These are phyloP conservation scores for Phrixothrix hirtus DNA, from an alignment of 2,888 invertebrate genomes.

Conservation along the genomic window DNA sequence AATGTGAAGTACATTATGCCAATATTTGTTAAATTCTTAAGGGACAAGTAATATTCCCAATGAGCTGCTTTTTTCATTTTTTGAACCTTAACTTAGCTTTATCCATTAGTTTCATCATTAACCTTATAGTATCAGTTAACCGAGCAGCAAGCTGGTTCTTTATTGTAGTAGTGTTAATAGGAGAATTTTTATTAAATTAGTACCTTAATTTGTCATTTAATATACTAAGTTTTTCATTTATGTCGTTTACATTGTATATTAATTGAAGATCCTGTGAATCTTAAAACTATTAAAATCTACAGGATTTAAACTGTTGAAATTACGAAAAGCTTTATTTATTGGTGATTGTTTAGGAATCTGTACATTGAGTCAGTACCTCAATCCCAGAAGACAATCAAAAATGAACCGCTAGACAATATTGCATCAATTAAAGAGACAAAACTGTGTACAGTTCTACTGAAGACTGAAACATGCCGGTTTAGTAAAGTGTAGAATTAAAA, in stretches of 20 bases:
- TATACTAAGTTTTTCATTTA: too few relatives aligned
- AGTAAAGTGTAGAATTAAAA: background rate
- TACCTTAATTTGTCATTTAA: too few relatives aligned
- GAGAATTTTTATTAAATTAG: background rate
- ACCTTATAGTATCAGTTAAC: background rate
- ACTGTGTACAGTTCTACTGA: background rate
- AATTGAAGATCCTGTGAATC: background rate
- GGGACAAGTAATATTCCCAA: background rate
- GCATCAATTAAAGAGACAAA: background rate
- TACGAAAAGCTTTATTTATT: background rate
- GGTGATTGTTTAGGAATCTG: background rate
- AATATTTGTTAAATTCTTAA: background rate
- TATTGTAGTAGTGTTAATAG: background rate
- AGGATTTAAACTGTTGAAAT: background rate
- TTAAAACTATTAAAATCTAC: background rate
- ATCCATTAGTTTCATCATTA: background rate
- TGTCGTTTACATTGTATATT: too few relatives aligned
- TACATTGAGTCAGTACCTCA: background rate
- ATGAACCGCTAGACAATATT: background rate
- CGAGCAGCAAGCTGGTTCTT: background rate
- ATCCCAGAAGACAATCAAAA: background rate
- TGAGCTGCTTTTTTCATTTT: background rate
- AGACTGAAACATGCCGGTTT: background rate
- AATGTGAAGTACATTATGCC: too few relatives aligned
- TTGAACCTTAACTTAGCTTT: background rate